These are phyloP conservation scores for Aphelenchoides avenae DNA, from an alignment of 1,140 invertebrate genomes.

Conservation along the genomic window DNA sequence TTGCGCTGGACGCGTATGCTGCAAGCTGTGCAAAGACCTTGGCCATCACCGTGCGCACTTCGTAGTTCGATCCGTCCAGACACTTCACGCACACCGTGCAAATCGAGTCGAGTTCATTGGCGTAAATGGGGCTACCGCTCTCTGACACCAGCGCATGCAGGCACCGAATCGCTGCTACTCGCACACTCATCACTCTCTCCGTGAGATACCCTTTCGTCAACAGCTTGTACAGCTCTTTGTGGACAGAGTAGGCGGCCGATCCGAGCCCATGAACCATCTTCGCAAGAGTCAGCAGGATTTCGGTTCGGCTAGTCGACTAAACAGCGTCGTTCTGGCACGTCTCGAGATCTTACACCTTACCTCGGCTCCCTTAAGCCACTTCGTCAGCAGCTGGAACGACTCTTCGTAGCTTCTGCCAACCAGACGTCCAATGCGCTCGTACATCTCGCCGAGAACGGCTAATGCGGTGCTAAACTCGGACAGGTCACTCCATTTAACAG, in stretches of 20 bases:
- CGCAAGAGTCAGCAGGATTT: slow-evolving; percentile 91
- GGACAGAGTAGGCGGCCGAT: slow-evolving; percentile 75
- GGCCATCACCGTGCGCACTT: slow-evolving; percentile 83
- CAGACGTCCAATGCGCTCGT: slow-evolving; percentile 93
- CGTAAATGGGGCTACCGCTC: slow-evolving; percentile 72
- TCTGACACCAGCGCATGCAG: slow-evolving; percentile 81
- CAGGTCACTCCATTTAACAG: slow-evolving; percentile 2
- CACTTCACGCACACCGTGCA: slow-evolving; percentile 81
- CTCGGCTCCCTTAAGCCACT: slow-evolving; percentile 85
- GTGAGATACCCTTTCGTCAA: slow-evolving; percentile 74
- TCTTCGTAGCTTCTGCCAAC: slow-evolving; percentile 97
- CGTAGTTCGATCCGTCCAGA: slow-evolving; percentile 88
- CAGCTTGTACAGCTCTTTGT: slow-evolving; percentile 80
- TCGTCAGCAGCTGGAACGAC: slow-evolving; percentile 84
- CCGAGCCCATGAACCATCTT: slow-evolving; percentile 81
- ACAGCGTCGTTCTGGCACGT: neutral
- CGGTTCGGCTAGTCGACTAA: slow-evolving; percentile 81
- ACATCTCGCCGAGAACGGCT: slow-evolving; percentile 90
- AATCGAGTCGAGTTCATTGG: slow-evolving; percentile 80
- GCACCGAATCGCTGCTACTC: slow-evolving; percentile 78
- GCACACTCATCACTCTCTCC: slow-evolving; percentile 82
- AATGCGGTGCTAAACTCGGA: slow-evolving; percentile 79
- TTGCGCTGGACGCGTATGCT: slow-evolving; percentile 74
- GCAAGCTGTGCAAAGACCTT: slow-evolving; percentile 72
- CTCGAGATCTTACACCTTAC: slow-evolving; percentile 45